A percentile compares a stretch with the other conserved stretches of the same genome.
Conservation (phyloP, 2,888 invertebrate genomes). For the Apamea anceps region DNA sequence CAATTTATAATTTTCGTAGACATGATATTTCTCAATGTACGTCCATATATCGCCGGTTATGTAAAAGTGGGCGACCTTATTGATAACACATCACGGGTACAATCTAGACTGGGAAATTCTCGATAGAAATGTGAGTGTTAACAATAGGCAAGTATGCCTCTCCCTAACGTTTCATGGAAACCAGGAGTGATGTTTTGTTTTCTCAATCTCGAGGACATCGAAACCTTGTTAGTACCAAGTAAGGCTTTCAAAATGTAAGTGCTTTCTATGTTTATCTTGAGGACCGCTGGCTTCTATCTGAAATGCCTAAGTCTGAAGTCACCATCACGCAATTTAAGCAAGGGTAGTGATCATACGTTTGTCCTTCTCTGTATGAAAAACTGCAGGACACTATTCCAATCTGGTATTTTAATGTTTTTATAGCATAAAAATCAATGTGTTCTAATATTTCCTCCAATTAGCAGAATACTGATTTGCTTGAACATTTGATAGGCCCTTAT, state of each 20-base stretch:
- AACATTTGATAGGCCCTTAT: background rate
- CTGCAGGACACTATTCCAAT: background rate
- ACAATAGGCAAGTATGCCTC: background rate
- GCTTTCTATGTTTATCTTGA: background rate
- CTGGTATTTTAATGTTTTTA: background rate
- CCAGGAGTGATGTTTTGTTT: background rate
- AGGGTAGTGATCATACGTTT: background rate
- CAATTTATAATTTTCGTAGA: background rate
- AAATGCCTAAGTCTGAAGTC: background rate
- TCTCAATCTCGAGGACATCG: background rate
- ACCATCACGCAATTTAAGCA: too few species aligned
- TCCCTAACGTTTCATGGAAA: background rate
- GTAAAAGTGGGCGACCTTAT: background rate
- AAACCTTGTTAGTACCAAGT: background rate
- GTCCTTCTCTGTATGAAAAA: background rate
- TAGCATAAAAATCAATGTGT: background rate
- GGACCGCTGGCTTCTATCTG: background rate
- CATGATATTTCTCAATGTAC: background rate
- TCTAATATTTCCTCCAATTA: conserved; percentile 9
- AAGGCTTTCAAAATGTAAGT: background rate
- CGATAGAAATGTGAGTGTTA: background rate
- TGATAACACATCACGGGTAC: background rate
- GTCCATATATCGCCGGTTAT: background rate
- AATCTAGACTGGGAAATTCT: background rate
- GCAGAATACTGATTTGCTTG: background rate